Conservation (phyloP, 2,113 vertebrate species). For the Pogona vitticeps region DNA sequence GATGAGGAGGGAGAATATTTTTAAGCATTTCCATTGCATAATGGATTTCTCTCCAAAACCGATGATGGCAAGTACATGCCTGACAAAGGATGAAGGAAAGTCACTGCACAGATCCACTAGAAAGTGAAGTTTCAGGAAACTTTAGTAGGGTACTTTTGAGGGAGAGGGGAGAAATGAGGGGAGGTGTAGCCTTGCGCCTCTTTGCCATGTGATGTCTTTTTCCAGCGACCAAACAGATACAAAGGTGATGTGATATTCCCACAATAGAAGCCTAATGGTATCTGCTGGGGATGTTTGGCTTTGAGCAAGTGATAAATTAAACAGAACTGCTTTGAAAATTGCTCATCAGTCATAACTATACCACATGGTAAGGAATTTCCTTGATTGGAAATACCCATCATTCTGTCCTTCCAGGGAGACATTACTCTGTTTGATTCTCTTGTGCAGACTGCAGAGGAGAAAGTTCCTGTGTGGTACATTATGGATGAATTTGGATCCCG, state of each 20-base stretch:
- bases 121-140: background rate
- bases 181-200: no score
- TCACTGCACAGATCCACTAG: background rate
- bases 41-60: no score
- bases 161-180: background rate
- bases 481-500: conserved; percentile 96
- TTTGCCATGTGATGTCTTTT: no score
- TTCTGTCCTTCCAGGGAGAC: background rate
- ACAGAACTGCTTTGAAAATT: background rate
- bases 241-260: background rate
- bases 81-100: background rate
- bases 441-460: conserved; percentile 82
- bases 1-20: background rate
- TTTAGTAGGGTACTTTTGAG: background rate
- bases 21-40: background rate
- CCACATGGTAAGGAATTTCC: background rate
- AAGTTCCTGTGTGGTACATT: conserved; percentile 94
- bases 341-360: background rate
- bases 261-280: background rate
- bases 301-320: background rate
- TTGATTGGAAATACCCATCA: no score
- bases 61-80: background rate
- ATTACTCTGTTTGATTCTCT: background rate
- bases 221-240: background rate
- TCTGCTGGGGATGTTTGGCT: background rate